Evolutionary conservation across 2,888 invertebrate genomes (phyloP).

Genomic region (Trachelus iudaicus): DNA sequence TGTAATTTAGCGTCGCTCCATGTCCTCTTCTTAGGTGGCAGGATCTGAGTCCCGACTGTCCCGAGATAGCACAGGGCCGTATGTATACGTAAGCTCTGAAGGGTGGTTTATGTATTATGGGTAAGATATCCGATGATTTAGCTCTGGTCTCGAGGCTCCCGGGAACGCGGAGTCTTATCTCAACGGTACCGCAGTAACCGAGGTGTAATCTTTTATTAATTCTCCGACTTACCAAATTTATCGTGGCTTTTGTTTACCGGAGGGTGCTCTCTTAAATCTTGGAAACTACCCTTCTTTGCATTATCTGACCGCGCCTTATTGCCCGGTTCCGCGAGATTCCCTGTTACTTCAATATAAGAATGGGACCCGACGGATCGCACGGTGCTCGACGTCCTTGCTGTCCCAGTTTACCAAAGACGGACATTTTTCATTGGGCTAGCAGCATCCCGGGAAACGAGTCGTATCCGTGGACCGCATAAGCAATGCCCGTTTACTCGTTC

Average conservation of each 20-base stretch:
- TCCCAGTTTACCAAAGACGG: no score
- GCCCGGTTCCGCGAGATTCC: slow-evolving; percentile 1
- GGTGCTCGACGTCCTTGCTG: no score
- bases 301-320: slow-evolving; percentile 24
- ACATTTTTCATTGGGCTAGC: no score
- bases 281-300: slow-evolving; percentile 36
- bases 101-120: slow-evolving; percentile 66
- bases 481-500: no score
- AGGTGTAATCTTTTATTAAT: slow-evolving; percentile 67
- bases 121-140: slow-evolving; percentile 67
- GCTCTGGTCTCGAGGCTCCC: slow-evolving; percentile 55
- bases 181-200: slow-evolving; percentile 50
- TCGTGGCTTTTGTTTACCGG: slow-evolving; percentile 63
- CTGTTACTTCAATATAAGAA: neutral
- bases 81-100: slow-evolving; percentile 60
- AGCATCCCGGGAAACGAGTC: no score
- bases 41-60: neutral
- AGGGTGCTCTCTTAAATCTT: slow-evolving; percentile 54
- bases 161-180: slow-evolving; percentile 25
- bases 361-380: no score
- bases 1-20: neutral
- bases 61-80: slow-evolving; percentile 25
- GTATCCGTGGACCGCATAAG: no score
- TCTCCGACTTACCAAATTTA: slow-evolving; percentile 65
- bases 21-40: neutral